phyloP scores from a whole-genome alignment of 1,140 invertebrate species.

The Conus ventricosus region DNA sequence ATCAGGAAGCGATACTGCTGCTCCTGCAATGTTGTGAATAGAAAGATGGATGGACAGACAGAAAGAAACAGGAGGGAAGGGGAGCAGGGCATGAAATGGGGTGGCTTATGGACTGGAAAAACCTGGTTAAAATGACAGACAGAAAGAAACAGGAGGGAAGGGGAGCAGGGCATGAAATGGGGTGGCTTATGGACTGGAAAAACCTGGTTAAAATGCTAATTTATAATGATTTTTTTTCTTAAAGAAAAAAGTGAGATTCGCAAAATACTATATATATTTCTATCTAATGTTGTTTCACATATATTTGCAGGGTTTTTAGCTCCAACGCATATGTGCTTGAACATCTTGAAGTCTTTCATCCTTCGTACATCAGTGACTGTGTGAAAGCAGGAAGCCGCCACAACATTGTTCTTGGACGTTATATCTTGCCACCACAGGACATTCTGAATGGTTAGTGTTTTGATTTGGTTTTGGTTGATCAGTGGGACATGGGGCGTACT shows the following conservation, averaged over 20 bases:
- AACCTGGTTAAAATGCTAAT: background rate
- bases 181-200: too few relatives aligned
- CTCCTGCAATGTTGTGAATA: too few relatives aligned
- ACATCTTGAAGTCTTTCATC: constrained; percentile 61
- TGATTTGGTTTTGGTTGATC: background rate
- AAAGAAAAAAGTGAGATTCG: too few relatives aligned
- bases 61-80: too few relatives aligned
- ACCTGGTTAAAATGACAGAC: background rate
- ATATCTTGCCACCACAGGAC: constrained; percentile 58
- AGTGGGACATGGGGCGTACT: background rate
- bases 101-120: too few relatives aligned
- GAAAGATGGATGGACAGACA: too few relatives aligned
- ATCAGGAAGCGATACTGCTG: too few relatives aligned
- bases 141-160: too few relatives aligned
- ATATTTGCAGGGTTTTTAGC: constrained; percentile 55
- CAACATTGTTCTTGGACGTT: constrained; percentile 49
- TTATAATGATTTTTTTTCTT: background rate
- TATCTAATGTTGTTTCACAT: background rate
- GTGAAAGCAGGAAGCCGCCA: constrained; percentile 34
- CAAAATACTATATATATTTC: background rate
- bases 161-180: too few relatives aligned
- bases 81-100: too few relatives aligned
- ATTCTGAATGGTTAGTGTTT: constrained; percentile 54
- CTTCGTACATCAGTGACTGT: constrained; percentile 55
- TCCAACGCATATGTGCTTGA: constrained; percentile 57